Evolutionary conservation across 1,140 invertebrate species (phyloP).

Genomic region (Mycetomoellerius zeteki): DNA sequence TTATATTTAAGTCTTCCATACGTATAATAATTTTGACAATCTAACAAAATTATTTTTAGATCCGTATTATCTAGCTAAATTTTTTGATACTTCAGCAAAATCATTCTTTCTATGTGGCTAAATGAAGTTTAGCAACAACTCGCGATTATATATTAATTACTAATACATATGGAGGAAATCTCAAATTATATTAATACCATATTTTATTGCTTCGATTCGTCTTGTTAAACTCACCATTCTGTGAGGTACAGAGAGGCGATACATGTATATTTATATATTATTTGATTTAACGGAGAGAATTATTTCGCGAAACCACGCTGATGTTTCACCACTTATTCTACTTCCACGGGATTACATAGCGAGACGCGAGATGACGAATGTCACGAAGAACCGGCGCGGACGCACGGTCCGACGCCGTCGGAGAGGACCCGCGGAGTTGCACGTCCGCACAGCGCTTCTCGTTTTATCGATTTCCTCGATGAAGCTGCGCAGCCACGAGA

Average conservation of each 20-base stretch:
- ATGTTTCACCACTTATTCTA: constrained; percentile 29
- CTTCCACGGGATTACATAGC: constrained; percentile 16
- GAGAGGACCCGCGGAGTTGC: constrained; percentile 4
- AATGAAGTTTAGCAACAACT: not conserved
- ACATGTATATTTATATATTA: constrained; percentile 16
- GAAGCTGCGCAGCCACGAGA: constrained; percentile 36
- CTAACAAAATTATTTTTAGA: too few species aligned
- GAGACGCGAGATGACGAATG: constrained; percentile 40
- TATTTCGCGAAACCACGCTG: not conserved
- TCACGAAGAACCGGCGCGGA: constrained; percentile 9
- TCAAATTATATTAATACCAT: constrained; percentile 3
- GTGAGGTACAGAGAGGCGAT: constrained; percentile 15
- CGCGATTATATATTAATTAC: not conserved
- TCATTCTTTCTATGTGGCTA: too few species aligned
- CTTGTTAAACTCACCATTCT: constrained; percentile 15
- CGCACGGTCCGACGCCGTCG: constrained; percentile 26
- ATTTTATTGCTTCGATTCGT: constrained; percentile 26
- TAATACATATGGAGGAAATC: not conserved
- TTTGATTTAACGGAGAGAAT: constrained; percentile 21
- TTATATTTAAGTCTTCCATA: too few species aligned
- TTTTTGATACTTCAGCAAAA: too few species aligned
- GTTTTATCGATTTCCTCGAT: constrained; percentile 68
- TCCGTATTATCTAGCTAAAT: too few species aligned
- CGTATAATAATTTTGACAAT: too few species aligned
- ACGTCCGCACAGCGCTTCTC: constrained; percentile 46